phyloP scores from a whole-genome alignment of 2,888 invertebrate genomes.

The Gymnoscelis rufifasciata region DNA sequence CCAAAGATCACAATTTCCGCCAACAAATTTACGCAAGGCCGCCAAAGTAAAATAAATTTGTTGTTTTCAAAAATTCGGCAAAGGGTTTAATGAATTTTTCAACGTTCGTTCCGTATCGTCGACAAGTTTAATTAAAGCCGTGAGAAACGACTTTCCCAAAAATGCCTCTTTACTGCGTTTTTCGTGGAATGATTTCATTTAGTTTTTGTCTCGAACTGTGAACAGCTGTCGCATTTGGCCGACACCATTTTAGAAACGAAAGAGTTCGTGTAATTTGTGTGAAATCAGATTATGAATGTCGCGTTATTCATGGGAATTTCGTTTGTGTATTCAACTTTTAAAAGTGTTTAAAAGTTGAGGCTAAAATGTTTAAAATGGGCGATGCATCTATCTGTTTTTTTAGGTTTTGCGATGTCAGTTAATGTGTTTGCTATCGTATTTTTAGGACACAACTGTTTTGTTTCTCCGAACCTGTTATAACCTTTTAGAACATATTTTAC shows the following conservation, averaged over 20 bases:
- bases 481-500: no score
- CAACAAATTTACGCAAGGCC: slow-evolving; percentile 18
- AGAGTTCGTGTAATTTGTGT: slow-evolving; percentile 13
- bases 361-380: background rate
- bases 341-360: background rate
- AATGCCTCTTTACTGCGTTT: slow-evolving; percentile 42
- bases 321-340: slow-evolving; percentile 4
- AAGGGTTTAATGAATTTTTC: slow-evolving; percentile 62
- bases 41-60: slow-evolving; percentile 36
- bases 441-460: no score
- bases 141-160: slow-evolving; percentile 55
- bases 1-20: slow-evolving; percentile 6
- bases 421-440: no score
- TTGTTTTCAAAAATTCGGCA: slow-evolving; percentile 45
- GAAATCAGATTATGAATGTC: slow-evolving; percentile 11
- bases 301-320: slow-evolving; percentile 7
- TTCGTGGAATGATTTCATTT: slow-evolving; percentile 40
- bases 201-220: slow-evolving; percentile 38
- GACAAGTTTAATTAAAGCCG: slow-evolving; percentile 67
- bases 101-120: slow-evolving; percentile 45
- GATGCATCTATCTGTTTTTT: background rate
- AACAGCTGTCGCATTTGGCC: slow-evolving; percentile 35
- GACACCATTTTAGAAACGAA: slow-evolving; percentile 22
- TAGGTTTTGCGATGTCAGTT: no score
- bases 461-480: no score